Conservation (phyloP, 2,797 vertebrate genomes). For the Cynopterus sphinx region DNA sequence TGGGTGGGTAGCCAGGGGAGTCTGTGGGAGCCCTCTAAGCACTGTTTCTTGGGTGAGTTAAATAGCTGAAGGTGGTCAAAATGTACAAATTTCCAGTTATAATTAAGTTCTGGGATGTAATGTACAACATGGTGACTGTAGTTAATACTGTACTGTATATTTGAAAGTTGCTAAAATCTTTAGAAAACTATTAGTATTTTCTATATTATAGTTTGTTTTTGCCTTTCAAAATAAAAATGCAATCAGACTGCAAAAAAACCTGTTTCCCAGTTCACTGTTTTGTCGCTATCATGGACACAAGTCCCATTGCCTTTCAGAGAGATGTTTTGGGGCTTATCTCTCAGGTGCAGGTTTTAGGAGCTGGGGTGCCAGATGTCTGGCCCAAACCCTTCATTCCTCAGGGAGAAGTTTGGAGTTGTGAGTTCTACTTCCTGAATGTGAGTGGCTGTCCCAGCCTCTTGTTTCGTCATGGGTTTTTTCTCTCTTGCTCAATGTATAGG, state of each 20-base stretch:
- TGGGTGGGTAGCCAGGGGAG: background rate
- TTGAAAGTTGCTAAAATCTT: background rate
- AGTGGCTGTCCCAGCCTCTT: background rate
- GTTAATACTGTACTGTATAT: background rate
- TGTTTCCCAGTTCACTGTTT: background rate
- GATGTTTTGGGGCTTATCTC: background rate
- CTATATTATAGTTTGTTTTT: background rate
- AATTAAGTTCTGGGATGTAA: background rate
- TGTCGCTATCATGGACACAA: background rate
- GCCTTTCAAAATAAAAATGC: background rate
- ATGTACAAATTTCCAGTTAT: background rate
- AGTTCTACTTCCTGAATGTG: background rate
- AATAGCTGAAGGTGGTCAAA: background rate
- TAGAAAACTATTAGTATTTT: background rate
- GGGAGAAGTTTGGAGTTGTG: background rate
- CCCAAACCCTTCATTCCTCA: background rate
- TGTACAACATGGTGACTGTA: no score
- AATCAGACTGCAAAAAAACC: background rate
- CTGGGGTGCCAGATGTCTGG: background rate
- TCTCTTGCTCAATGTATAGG: background rate
- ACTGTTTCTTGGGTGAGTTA: background rate
- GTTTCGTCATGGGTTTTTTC: background rate
- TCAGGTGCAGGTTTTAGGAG: background rate
- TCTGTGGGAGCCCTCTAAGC: background rate
- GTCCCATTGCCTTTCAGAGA: background rate